Evolutionary conservation across 2,888 invertebrate genomes (phyloP), one percentile per base, ranked within the genome.

Genomic region (Isotomurus palustris): DNA sequence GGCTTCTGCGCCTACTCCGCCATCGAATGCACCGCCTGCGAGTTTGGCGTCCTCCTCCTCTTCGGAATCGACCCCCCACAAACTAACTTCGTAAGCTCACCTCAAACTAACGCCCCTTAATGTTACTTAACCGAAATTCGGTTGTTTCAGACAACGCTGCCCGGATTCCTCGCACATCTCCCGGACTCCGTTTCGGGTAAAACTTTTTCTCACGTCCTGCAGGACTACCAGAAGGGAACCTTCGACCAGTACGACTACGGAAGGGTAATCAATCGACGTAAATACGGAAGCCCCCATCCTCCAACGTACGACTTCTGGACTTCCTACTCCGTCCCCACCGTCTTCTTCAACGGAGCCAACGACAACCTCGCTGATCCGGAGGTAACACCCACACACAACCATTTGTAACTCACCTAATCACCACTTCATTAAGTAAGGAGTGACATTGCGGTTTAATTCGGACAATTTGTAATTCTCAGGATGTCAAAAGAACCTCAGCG

Each of bases 1-100:
- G 17, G 6, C 17, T 40, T n/a, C 44, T 44, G 44, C n/a, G 8
- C 27, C 29, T 6, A 3, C 10, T 8, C 27, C 4, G 48, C 48
- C 10, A 5, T 48, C 10, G 19, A 25, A n/a, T 48, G 48, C 28
- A 19, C 14, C 6, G 28, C 28, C 6, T 48, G 48, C 19, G n/a
- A n/a, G 3, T 28, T 28, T 48, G 5, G 8, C 5, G 25, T 8
- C 17, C n/a, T 28, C 25, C 17, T 29, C 8, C 3, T 48, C 10
- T 48, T 27, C 14, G 48, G 48, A 28, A n/a, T 48, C 10, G 29
- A 48, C 28, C n/a, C 17, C n/a, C 28, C 28, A 8, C 48, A 48
- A 22, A 28, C 25, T 8, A 28, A 48, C 28, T 48, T 22, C 19
- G 48, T 48, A 48, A 28, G 25, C 10, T n/a, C n/a, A n/a, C n/a